Evolutionary conservation across 2,888 invertebrate species (phyloP), one percentile per base, ranked within the genome.

Genomic region (Alsophila aescularia): DNA sequence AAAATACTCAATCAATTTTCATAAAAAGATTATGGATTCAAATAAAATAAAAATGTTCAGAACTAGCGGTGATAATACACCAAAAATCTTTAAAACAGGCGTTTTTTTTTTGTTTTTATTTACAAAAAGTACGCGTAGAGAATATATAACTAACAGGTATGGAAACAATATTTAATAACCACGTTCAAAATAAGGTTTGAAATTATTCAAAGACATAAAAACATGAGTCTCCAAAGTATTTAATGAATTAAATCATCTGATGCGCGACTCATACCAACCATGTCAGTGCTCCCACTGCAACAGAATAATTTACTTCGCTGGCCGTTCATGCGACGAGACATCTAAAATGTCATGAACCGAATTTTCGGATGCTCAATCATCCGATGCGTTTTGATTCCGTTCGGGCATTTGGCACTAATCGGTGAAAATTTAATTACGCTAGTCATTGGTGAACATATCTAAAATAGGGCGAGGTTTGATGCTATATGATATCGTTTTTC

Each of bases 341-440:
- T 55, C 59, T 52, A 44, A 52, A 57, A 40, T 44, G 50, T 55
- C 62, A 49, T 50, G 44, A 53, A 55, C 55, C 52, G 55, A 55
- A 60, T 57, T 58, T 60, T 61, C 60, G 21, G 42, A 40, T 66
- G 61, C 67, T 68, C 67, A 71, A 74, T 72, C 66, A 72, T 64
- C 60, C 66, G 62, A 61, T 65, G 62, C 71, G 62, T 72, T 73
- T 68, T 62, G 62, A 76, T 73, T 72, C 64, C 67, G 63, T 60
- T 61, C 69, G 66, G 69, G 67, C 69, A 71, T 73, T 63, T 51
- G 54, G 63, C 70, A 73, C 70, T 78, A 77, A 78, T 75, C 75
- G 67, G 45, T 53, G 66, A 56, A 73, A 79, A 83, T 83, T 83
- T 81, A 81, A 87, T 88, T 79, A 81, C 73, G 54, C 39, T 65